Conservation (phyloP, 2,113 vertebrate species). For the Gobiocypris rarus region DNA sequence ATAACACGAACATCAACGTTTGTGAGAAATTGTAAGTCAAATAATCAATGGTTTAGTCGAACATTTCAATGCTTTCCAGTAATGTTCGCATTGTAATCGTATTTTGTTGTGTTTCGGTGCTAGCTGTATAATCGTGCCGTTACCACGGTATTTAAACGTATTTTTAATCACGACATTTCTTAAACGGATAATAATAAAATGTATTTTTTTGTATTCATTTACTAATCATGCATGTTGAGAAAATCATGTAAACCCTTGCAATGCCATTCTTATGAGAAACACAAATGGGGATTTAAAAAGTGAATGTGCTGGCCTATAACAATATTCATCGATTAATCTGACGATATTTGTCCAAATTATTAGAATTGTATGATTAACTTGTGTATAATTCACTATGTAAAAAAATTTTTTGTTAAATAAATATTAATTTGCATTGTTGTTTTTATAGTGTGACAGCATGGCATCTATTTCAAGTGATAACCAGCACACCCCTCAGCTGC, state of each 20-base stretch:
- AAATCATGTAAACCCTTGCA: neutral
- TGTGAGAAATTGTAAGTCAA: conserved; percentile 8
- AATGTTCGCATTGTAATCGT: neutral
- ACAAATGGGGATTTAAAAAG: neutral
- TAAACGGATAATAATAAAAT: neutral
- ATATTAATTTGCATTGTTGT: neutral
- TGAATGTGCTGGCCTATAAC: neutral
- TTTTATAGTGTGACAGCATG: neutral
- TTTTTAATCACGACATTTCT: neutral
- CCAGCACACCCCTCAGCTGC: conserved; percentile 61
- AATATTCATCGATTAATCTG: neutral
- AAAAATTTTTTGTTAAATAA: no score
- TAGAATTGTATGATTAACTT: neutral
- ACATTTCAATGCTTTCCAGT: neutral
- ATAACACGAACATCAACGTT: neutral
- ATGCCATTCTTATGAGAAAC: neutral
- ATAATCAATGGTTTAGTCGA: neutral
- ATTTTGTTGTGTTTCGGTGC: neutral
- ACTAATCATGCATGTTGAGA: neutral
- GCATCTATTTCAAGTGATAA: conserved; percentile 36
- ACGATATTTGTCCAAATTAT: neutral
- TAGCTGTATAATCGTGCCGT: neutral
- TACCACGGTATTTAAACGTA: neutral
- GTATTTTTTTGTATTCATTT: neutral
- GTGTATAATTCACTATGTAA: no score